Base-by-base conservation (phyloP, 2,888 invertebrate species). In the Platerodrilus igneus region DNA sequence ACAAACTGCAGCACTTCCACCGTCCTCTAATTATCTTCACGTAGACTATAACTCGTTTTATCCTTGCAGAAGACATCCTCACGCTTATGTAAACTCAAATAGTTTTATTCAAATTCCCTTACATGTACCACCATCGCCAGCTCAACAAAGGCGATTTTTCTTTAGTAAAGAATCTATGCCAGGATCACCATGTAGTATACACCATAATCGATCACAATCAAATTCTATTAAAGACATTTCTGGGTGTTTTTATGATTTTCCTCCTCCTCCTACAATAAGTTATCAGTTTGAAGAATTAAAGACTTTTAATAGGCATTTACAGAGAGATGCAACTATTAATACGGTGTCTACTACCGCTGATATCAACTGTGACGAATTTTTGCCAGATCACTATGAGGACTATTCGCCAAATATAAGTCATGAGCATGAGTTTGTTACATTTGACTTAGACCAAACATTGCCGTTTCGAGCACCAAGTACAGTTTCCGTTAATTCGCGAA, bases 361-460 rank as follows among this genome's bases (percentile, higher is more conserved):
- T 53, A 71, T 76, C 19, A 69, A 66, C 47, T 66, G 66, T 50
- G 70, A 69, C 46, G 68, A 67, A 11, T 62, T 61, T 39, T 46
- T 60, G 16, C 56, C 52, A 16, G 72, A 54, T 10, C 60, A 52
- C 18, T 66, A 64, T 49, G 68, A 77, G 22, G 79, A 78, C 46
- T 71, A 68, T 50, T 77, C 79, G 34, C 76, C 80, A 7, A 67
- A 67, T 41, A 58, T 70, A 41, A 73, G 70, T 26, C 72, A 75
- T 30, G 76, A 78, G 47, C 81, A 80, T 50, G 83, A 83, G 55
- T 75, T 83, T 59, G 80, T 83, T 27, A 81, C 82, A 7, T 83
- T 83, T 59, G 81, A 83, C 55, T 71, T 79, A 37, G 81, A 79
- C 20, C 75, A 74, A 27, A 69, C 74, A 14, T 52, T 73, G 50